Evolutionary conservation across 2,888 invertebrate species (phyloP).

Genomic region (Rhopalosiphum nymphaeae): DNA sequence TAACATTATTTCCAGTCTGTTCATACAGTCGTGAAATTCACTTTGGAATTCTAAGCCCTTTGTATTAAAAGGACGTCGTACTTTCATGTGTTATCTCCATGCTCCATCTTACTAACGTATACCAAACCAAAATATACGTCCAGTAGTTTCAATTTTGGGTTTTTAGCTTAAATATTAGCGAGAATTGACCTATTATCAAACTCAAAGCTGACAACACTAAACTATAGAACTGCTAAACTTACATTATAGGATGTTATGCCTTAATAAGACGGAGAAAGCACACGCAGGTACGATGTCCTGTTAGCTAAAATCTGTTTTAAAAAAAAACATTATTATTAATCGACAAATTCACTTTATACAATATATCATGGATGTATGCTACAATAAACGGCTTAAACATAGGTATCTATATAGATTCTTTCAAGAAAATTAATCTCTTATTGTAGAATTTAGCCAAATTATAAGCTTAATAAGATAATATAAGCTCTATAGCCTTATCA

Average conservation of each 20-base stretch:
- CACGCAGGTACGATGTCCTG: no score
- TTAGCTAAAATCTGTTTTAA: background rate
- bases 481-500: background rate
- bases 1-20: conserved; percentile 22
- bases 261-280: no score
- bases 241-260: no score
- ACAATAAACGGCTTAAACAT: background rate
- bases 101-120: no score
- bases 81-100: no score
- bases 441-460: conserved; percentile 19
- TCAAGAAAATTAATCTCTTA: conserved; percentile 11
- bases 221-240: no score
- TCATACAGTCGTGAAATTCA: conserved; percentile 5
- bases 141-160: no score
- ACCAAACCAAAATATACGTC: no score
- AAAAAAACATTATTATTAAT: background rate
- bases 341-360: background rate
- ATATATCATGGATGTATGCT: background rate
- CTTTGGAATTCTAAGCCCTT: background rate
- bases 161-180: no score
- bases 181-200: no score
- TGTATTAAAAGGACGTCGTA: background rate
- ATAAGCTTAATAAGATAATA: no score
- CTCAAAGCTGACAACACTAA: no score
- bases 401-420: background rate